Evolutionary conservation across 2,888 invertebrate genomes (phyloP).

Genomic region (Pycnomerus fuliginosus): DNA sequence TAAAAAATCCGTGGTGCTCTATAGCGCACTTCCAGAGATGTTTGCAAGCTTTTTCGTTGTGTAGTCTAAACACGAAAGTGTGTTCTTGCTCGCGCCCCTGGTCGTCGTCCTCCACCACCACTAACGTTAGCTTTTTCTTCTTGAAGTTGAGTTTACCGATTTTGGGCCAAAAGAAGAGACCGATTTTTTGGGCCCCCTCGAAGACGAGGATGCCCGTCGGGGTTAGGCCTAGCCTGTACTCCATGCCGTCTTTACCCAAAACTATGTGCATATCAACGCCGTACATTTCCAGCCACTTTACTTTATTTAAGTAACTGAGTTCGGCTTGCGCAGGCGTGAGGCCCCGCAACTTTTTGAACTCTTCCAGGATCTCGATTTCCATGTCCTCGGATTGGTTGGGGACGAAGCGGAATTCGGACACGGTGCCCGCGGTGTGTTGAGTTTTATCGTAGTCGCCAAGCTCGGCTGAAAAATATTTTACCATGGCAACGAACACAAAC

Average conservation of each 20-base stretch:
- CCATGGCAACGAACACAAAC: too few relatives aligned
- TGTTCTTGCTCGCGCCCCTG: constrained; percentile 96
- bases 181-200: constrained; percentile 93
- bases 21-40: constrained; percentile 99
- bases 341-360: constrained; percentile 83
- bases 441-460: constrained; percentile 94
- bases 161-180: constrained; percentile 99
- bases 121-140: constrained; percentile 93
- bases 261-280: constrained; percentile 99
- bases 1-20: constrained; percentile 99
- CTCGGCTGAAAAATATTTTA: constrained; percentile 68
- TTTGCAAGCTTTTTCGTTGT: constrained; percentile 97
- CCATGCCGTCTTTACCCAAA: constrained; percentile 93
- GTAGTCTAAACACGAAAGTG: constrained; percentile 91
- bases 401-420: constrained; percentile 97
- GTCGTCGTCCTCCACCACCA: constrained; percentile 98
- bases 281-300: constrained; percentile 97
- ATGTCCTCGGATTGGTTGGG: constrained; percentile 95
- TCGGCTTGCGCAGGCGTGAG: constrained; percentile 95
- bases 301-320: constrained; percentile 88
- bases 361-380: constrained; percentile 91
- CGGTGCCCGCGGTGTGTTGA: constrained; percentile 91
- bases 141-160: constrained; percentile 97
- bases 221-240: constrained; percentile 94
- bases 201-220: constrained; percentile 98